Evolutionary conservation across 1,140 invertebrate genomes (phyloP).

Genomic region (Lethrus apterus): DNA sequence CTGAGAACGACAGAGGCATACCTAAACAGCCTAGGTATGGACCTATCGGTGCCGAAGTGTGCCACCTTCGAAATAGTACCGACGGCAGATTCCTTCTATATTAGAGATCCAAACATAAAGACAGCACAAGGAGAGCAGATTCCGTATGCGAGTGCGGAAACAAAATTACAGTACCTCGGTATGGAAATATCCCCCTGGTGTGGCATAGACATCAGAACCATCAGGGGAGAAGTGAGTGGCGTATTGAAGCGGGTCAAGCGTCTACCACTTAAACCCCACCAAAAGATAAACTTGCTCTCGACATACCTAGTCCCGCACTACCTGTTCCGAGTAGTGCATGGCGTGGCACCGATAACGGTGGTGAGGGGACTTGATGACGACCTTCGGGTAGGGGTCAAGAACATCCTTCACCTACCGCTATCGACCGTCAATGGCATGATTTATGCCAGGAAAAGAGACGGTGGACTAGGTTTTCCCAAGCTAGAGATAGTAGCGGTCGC

Average conservation of each 20-base stretch:
- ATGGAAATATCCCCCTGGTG: constrained; percentile 20
- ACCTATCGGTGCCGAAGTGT: constrained; percentile 19
- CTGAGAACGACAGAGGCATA: constrained; percentile 5
- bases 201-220: constrained; percentile 8
- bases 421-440: constrained; percentile 16
- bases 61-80: constrained; percentile 13
- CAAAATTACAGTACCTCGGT: constrained; percentile 19
- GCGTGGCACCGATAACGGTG: constrained; percentile 4
- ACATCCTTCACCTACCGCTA: no score
- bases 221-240: background rate
- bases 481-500: no score
- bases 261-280: constrained; percentile 21
- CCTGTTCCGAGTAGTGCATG: no score
- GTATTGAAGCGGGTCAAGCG: background rate
- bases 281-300: constrained; percentile 21
- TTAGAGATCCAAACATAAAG: constrained; percentile 16
- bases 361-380: constrained; percentile 17
- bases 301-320: constrained; percentile 22
- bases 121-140: constrained; percentile 11
- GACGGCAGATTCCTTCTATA: constrained; percentile 16
- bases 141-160: constrained; percentile 11
- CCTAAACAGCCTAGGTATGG: constrained; percentile 12
- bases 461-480: no score
- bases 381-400: no score
- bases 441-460: constrained; percentile 21